A percentile compares a stretch with the other conserved stretches of the same genome.
Conservation (phyloP, 2,113 vertebrate genomes). For the Poecile atricapillus region DNA sequence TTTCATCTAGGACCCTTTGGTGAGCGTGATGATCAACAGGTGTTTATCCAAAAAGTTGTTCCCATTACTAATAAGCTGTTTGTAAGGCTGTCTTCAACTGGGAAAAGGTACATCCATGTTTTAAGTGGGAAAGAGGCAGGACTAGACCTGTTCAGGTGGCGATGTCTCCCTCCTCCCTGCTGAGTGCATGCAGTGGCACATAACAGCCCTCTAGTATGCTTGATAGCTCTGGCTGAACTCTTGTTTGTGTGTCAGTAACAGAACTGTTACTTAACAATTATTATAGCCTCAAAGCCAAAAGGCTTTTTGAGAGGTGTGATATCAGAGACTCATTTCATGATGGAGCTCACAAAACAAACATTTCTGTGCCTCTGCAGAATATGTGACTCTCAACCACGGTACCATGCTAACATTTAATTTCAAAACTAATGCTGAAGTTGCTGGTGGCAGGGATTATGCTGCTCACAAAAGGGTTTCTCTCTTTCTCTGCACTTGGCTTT, state of each 20-base stretch:
- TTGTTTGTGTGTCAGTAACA: background rate
- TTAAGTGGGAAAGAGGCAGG: background rate
- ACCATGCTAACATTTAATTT: background rate
- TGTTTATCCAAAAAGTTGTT: constrained; percentile 98
- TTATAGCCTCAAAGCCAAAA: background rate
- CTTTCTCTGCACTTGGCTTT: background rate
- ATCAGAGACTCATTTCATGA: background rate
- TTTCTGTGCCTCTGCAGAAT: background rate
- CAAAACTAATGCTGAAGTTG: background rate
- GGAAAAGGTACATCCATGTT: constrained; percentile 82
- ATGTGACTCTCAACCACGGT: background rate
- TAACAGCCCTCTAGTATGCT: background rate
- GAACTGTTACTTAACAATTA: background rate
- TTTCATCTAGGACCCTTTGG: constrained; percentile 87
- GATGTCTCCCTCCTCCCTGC: background rate
- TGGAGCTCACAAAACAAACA: background rate
- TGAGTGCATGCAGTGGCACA: background rate
- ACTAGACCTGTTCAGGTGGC: background rate
- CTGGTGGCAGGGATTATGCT: background rate
- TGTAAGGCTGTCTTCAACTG: constrained; percentile 94
- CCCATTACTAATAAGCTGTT: constrained; percentile 96
- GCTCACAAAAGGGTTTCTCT: background rate
- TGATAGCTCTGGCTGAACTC: background rate
- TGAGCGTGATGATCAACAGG: constrained; percentile 96
- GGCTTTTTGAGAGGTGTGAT: background rate